Evolutionary conservation across 2,113 vertebrate genomes (phyloP), one percentile per base, ranked within the genome.

Genomic region (Anolis sagrei): DNA sequence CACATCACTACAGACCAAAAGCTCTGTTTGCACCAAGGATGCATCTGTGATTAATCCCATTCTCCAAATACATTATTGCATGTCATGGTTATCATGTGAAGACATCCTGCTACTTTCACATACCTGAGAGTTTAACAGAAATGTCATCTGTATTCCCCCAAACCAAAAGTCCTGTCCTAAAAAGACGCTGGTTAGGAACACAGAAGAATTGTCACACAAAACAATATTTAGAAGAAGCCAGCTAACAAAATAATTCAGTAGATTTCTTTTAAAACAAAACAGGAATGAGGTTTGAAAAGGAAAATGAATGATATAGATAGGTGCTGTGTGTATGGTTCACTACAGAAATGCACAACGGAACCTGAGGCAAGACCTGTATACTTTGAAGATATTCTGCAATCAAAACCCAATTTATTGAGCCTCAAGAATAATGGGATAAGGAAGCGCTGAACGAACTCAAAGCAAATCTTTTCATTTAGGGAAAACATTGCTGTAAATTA

Each of bases 101-200:
- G 89, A 66, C 70, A 82, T 76, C 27, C 90, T 89, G 73, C 87
- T 54, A 0, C 62, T 32, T 83, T 68, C 61, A 76, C 58, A 6
- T 78, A 90, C 89, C 91, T 91, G 93, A 92, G 91, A 90, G 87
- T 76, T 80, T 84, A 90, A 88, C 68, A 89, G 34, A 83, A 87
- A 76, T 70, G 76, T 86, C 79, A 84, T 54, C 25, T 89, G n/a
- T 76, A 76, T 48, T 78, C 39, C 27, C 0, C 0, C 76, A 85
- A 61, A 81, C 85, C 70, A 66, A 81, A 83, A 36, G 48, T 79
- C 44, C 27, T 54, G 81, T 74, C 75, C 81, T 66, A 44, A 76
- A 82, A 54, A 87, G 61, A 83, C 23, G 74, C 21, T n/a, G 14
- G 81, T 72, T 91, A 75, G 54, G 66, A 88, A 69, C 36, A 83